Base-by-base conservation (phyloP, 2,888 invertebrate species). In the Asteroscopus sphinx region DNA sequence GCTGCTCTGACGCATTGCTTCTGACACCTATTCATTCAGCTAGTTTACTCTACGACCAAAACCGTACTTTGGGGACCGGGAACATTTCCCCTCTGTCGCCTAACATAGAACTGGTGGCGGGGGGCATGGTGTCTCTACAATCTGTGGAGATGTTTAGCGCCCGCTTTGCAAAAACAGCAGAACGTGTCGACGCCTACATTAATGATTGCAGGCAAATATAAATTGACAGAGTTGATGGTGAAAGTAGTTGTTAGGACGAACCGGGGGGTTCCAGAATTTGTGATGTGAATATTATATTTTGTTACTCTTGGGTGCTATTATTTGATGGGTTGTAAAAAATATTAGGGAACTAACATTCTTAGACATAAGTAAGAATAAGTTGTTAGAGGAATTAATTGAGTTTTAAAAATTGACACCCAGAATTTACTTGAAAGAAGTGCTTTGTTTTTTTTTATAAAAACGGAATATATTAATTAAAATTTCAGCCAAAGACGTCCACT, bases 181-280 rank as follows among this genome's bases (percentile, higher is more conserved):
- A 79, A 79, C 82, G 76, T 76, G 79, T 80, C 80, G 76, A 82
- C 85, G 81, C 80, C 81, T 81, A 84, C 82, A 86, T 86, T 89
- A 86, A 86, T 83, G 85, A 89, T 84, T 88, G 87, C 88, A 93
- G 83, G 91, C 92, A 93, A 93, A 93, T 93, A 89, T 80, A 86
- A 91, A 92, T 87, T 93, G 93, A 93, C 93, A 92, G 90, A 76
- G 77, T 75, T 67, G 87, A 86, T 81, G 81, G 81, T 80, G 81
- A 89, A 91, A 91, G 91, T 90, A 88, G 89, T 92, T 88, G 90
- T 93, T 92, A 90, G 84, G 70, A 85, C 73, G 79, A 81, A 85
- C 77, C 81, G 87, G 79, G 91, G 76, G 89, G 83, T 75, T 85
- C 76, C 59, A 68, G 71, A 81, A 77, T 73, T 76, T 92, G 92